phyloP scores from a whole-genome alignment of 2,113 vertebrate genomes.

The Saguinus midas region DNA sequence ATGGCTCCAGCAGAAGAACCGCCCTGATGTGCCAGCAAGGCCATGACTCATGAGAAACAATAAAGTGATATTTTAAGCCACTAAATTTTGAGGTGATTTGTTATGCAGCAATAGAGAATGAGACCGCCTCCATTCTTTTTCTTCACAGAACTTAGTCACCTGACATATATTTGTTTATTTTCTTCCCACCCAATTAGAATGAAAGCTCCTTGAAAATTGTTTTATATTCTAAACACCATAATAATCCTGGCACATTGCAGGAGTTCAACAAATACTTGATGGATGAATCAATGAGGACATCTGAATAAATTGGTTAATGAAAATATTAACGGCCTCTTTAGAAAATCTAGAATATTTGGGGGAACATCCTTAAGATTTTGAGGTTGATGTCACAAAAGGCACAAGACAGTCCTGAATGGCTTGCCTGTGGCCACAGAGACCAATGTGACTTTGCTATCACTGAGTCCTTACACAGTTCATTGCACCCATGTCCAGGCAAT shows the following conservation, averaged over 20 bases:
- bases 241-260: not conserved
- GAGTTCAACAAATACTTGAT: not conserved
- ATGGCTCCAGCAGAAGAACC: not conserved
- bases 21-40: not conserved
- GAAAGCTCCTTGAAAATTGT: not conserved
- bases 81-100: not conserved
- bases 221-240: not conserved
- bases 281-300: not conserved
- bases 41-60: not conserved
- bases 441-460: not conserved
- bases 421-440: not conserved
- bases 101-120: not conserved
- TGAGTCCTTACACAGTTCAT: not conserved
- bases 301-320: not conserved
- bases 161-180: not conserved
- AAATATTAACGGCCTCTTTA: not conserved
- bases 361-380: not conserved
- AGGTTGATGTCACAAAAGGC: not conserved
- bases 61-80: not conserved
- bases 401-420: not conserved
- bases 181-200: not conserved
- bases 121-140: not conserved
- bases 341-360: not conserved
- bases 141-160: not conserved
- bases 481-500: not conserved